Conservation (phyloP, 2,888 invertebrate species). For the Epirrhoe tristata region DNA sequence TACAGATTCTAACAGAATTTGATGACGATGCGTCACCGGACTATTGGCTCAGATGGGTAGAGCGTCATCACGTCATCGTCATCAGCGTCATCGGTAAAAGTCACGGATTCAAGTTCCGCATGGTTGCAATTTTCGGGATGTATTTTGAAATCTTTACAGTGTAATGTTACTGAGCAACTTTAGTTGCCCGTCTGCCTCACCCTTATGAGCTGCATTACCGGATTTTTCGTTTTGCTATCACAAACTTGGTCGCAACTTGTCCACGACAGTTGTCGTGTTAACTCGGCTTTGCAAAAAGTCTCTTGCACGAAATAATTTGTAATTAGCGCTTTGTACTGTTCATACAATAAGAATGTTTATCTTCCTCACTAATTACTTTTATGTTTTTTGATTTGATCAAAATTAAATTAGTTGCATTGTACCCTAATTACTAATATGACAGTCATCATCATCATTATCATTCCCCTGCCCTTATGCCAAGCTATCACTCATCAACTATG, state of each 20-base stretch:
- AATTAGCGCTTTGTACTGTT: conserved; percentile 36
- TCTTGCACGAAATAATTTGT: conserved; percentile 36
- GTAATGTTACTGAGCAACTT: background rate
- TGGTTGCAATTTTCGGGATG: too few relatives aligned
- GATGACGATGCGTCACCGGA: too few relatives aligned
- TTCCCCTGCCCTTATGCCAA: too few relatives aligned
- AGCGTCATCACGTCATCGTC: too few relatives aligned
- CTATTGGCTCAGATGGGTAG: too few relatives aligned
- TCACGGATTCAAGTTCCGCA: too few relatives aligned
- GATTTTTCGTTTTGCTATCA: conserved; percentile 35
- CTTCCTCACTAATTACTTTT: conserved; percentile 6
- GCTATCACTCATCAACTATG: too few relatives aligned
- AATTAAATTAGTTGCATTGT: background rate
- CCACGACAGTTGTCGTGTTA: conserved; percentile 36
- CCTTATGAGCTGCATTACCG: conserved; percentile 35
- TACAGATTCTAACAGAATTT: too few relatives aligned
- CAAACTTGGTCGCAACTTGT: conserved; percentile 40
- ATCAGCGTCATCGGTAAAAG: too few relatives aligned
- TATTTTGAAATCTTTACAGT: too few relatives aligned
- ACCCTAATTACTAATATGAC: too few relatives aligned
- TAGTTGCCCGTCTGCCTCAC: background rate
- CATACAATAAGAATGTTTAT: conserved; percentile 25
- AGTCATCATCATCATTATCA: too few relatives aligned
- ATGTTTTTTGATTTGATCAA: background rate
- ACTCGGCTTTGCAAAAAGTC: conserved; percentile 35